Percentiles rank a stretch among this genome's conserved stretches.
phyloP scores from a whole-genome alignment of 1,140 invertebrate species.

The Trichoplusia ni region DNA sequence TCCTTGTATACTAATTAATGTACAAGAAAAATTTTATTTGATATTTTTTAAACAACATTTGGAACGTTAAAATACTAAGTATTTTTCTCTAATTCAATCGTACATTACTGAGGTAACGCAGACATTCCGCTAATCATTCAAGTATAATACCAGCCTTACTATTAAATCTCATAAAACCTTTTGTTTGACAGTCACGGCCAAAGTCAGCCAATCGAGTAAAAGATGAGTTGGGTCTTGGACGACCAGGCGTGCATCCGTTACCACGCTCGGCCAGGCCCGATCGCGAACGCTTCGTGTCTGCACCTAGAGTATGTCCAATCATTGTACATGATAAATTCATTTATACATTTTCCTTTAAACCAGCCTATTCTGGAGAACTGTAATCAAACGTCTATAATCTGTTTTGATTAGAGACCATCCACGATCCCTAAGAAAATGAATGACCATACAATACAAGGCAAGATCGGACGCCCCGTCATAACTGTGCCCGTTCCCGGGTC shows the following conservation, averaged over 20 bases:
- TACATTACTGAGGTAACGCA: too few relatives aligned
- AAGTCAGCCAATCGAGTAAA: conserved; percentile 48
- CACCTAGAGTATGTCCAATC: conserved; percentile 35
- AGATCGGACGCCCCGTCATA: conserved; percentile 49
- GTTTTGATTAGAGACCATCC: conserved; percentile 26
- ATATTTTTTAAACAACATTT: too few relatives aligned
- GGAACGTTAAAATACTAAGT: too few relatives aligned
- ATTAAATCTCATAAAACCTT: background rate
- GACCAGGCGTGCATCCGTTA: background rate
- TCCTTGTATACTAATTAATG: too few relatives aligned
- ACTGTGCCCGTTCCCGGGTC: conserved; percentile 42
- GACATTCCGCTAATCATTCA: background rate
- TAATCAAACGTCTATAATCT: background rate
- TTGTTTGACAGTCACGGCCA: conserved; percentile 38
- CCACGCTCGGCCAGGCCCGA: conserved; percentile 35
- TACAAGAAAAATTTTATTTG: too few relatives aligned
- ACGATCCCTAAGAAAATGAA: conserved; percentile 32
- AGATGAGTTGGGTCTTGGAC: conserved; percentile 34
- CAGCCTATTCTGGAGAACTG: too few relatives aligned
- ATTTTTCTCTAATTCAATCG: too few relatives aligned
- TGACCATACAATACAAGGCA: conserved; percentile 26
- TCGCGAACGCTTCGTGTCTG: conserved; percentile 35
- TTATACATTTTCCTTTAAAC: too few relatives aligned
- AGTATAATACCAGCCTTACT: background rate
- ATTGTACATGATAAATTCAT: too few relatives aligned